Evolutionary conservation across 2,113 vertebrate species (phyloP).

Genomic region (Hirundichthys speculiger): DNA sequence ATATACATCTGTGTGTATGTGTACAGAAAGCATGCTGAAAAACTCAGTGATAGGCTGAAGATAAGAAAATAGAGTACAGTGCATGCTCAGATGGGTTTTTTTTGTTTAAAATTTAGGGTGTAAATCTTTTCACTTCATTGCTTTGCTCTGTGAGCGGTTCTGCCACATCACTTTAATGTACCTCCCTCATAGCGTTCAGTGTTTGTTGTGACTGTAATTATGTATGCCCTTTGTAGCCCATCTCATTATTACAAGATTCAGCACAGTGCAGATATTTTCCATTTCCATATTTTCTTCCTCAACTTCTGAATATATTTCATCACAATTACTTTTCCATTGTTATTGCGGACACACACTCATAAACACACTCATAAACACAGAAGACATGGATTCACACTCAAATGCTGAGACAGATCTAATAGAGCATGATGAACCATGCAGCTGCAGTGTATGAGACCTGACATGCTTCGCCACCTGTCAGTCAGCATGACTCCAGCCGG

Average conservation of each 20-base stretch:
- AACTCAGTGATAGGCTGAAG: background rate
- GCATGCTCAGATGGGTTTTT: background rate
- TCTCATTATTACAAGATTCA: conserved; percentile 27
- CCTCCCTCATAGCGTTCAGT: background rate
- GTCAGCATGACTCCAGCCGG: conserved; percentile 18
- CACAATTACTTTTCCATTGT: background rate
- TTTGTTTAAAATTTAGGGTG: conserved; percentile 14
- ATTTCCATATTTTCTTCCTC: background rate
- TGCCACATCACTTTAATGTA: conserved; percentile 10
- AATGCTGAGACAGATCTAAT: conserved; percentile 10
- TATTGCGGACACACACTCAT: background rate
- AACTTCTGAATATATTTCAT: background rate
- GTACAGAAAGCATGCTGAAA: conserved; percentile 15
- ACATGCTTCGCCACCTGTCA: conserved; percentile 29
- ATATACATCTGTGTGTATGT: too few species aligned
- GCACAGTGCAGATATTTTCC: conserved; percentile 2
- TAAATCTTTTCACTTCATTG: conserved; percentile 13
- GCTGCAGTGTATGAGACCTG: conserved; percentile 12
- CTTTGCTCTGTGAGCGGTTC: conserved; percentile 14
- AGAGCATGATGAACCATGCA: background rate
- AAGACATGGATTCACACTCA: background rate
- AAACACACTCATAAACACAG: conserved; percentile 5
- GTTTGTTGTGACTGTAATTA: conserved; percentile 10
- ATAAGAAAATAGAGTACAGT: background rate
- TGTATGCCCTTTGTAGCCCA: background rate